Conservation (phyloP, 2,888 invertebrate species). For the Athripsodes cinereus region DNA sequence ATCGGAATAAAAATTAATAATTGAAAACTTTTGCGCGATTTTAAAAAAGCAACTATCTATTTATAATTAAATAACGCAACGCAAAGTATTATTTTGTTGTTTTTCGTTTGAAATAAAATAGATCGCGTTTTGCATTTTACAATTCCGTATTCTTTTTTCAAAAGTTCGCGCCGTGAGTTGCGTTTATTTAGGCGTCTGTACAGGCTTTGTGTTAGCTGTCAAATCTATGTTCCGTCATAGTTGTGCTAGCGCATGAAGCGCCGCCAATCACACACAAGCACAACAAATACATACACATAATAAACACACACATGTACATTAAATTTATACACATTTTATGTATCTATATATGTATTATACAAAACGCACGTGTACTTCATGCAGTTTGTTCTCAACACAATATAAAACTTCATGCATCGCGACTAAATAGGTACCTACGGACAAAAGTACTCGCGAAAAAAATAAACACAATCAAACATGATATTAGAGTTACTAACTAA, state of each 20-base stretch:
- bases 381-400: conserved; percentile 8
- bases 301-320: conserved; percentile 36
- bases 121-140: conserved; percentile 3
- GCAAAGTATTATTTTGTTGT: too few species aligned
- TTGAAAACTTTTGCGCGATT: too few species aligned
- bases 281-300: conserved; percentile 43
- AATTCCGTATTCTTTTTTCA: conserved; percentile 13
- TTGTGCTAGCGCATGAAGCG: conserved; percentile 38
- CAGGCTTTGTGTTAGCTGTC: conserved; percentile 56
- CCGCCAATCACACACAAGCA: conserved; percentile 49
- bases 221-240: conserved; percentile 55
- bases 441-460: not conserved
- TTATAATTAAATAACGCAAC: too few species aligned
- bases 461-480: not conserved
- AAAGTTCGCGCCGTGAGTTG: conserved; percentile 18
- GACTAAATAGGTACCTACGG: not conserved
- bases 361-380: conserved; percentile 29
- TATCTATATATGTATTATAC: too few species aligned
- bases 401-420: not conserved
- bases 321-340: too few species aligned
- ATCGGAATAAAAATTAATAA: not conserved
- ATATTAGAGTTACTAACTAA: too few species aligned
- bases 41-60: too few species aligned
- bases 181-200: conserved; percentile 22
- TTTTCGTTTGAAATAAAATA: not conserved